These are phyloP conservation scores for Triplophysa rosa DNA, from an alignment of 2,113 vertebrate species.

Conservation along the genomic window DNA sequence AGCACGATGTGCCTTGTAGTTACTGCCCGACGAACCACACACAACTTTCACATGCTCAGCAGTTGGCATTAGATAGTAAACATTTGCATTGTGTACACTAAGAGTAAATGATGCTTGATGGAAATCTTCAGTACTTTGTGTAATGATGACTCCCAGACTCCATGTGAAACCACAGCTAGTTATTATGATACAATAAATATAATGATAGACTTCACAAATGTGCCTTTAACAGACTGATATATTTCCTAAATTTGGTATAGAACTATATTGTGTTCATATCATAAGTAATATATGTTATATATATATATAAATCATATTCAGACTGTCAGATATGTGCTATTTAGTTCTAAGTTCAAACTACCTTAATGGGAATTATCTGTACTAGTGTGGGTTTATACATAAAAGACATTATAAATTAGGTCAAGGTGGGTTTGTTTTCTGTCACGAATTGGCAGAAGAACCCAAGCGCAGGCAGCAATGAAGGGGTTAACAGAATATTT, in stretches of 20 bases:
- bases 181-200: too few species aligned
- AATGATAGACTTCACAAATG: too few species aligned
- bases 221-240: too few species aligned
- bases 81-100: slow-evolving; percentile 4
- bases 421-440: neutral
- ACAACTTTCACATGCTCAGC: slow-evolving; percentile 14
- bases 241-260: too few species aligned
- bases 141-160: neutral
- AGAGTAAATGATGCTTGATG: neutral
- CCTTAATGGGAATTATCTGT: neutral
- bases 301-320: too few species aligned
- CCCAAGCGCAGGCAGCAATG: too few species aligned
- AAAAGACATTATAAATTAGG: neutral
- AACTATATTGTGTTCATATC: too few species aligned
- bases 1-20: slow-evolving; percentile 6
- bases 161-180: too few species aligned
- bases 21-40: slow-evolving; percentile 9
- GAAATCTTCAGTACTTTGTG: neutral
- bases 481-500: too few species aligned
- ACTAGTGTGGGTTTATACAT: neutral
- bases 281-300: too few species aligned
- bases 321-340: too few species aligned
- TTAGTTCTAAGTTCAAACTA: neutral
- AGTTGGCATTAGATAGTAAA: slow-evolving; percentile 2
- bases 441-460: too few species aligned